Evolutionary conservation across 2,797 vertebrate species (phyloP), one percentile per base, ranked within the genome.

Genomic region (Mormyrops boulengeri): DNA sequence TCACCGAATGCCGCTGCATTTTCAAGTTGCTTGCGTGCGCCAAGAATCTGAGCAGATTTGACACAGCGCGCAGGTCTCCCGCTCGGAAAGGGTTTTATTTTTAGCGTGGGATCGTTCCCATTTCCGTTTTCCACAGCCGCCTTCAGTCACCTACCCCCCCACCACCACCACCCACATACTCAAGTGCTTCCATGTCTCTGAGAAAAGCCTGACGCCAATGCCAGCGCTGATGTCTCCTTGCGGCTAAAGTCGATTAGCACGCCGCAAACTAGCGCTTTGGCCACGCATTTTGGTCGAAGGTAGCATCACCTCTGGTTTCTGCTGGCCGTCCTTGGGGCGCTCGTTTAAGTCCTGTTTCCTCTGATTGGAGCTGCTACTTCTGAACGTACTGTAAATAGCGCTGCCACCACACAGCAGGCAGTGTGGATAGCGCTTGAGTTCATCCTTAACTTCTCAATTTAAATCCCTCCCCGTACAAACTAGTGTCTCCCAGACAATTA

Each of bases 21-120:
- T 73, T 38, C 49, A 85, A n/a, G 82, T 85, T 85, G 82, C 82
- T 34, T 47, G 80, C 80, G 3, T 12, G 47, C 22, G 44, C 41
- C 82, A 49, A 22, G 82, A 85, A 52, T 50, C 82, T 85, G 82
- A 50, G 82, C 82, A 49, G 82, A 26, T 85, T 52, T 85, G 44
- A 85, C 82, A 85, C 82, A 30, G 82, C 47, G 44, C 41, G 47
- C 82, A 44, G 49, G 82, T 85, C 82, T 50, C 44, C 82, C 4
- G 82, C 82, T 50, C 44, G 47, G 82, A 85, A 50, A 49, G 82
- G 47, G 47, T 85, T 47, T 85, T 85, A 85, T 85, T 85, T 85
- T 85, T 85, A 85, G 82, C 82, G 49, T 49, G n/a, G 41, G 41
- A 17, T 50, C 82, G 82, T 85, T 85, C 82, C 82, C 82, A 85